These are phyloP conservation scores for Pseudachorutes palmiensis DNA, from an alignment of 1,140 invertebrate species.

Conservation along the genomic window DNA sequence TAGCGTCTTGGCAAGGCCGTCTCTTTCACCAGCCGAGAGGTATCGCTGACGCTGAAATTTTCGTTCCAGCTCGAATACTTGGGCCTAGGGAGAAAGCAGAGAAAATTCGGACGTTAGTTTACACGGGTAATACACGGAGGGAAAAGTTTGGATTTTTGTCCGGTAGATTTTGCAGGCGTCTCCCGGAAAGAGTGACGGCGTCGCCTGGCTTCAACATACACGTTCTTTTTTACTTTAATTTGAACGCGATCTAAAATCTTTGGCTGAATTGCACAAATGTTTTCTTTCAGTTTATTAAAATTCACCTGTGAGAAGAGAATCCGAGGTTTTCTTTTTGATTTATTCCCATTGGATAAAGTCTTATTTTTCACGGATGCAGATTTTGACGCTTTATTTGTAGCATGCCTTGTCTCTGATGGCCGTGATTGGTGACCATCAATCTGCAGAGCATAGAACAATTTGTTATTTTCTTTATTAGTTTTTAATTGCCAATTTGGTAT, in stretches of 20 bases:
- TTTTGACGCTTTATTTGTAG: background rate
- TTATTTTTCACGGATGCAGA: conserved; percentile 3
- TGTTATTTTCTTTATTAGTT: background rate
- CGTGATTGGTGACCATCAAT: conserved; percentile 5
- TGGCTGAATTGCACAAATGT: too few species aligned
- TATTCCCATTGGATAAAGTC: conserved; percentile 34
- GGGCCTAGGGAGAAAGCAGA: conserved; percentile 56
- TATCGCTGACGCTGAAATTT: conserved; percentile 60
- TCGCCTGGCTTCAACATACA: too few species aligned
- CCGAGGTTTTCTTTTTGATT: conserved; percentile 76
- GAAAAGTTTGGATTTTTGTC: background rate
- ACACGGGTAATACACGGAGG: background rate
- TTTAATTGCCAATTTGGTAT: background rate
- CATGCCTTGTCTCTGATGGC: background rate
- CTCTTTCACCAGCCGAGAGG: conserved; percentile 58
- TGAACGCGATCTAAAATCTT: too few species aligned
- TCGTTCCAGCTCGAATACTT: conserved; percentile 61
- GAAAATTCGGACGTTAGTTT: too few species aligned
- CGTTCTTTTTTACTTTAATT: too few species aligned
- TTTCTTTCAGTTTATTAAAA: background rate
- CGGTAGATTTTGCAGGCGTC: background rate
- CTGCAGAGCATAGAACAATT: background rate
- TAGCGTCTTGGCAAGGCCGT: conserved; percentile 52
- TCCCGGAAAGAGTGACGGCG: too few species aligned
- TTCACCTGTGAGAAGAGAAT: conserved; percentile 80